Base-by-base conservation (phyloP, 2,888 invertebrate genomes). In the Falcaria lacertinaria region DNA sequence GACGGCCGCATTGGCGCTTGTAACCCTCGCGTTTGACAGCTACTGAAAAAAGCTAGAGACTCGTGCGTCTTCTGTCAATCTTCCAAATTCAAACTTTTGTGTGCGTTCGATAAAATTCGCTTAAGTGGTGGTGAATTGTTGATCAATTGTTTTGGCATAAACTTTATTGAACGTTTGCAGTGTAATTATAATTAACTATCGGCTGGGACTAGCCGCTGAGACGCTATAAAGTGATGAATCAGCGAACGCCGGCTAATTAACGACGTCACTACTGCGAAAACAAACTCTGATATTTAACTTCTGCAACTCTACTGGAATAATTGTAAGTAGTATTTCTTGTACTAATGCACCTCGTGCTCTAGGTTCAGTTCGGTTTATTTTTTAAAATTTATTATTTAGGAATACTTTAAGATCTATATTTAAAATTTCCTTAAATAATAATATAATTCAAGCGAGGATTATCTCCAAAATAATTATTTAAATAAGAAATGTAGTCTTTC, bases 161-260 rank as follows among this genome's bases (percentile, higher is more conserved):
- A 66, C 56, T 62, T 55, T 46, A 67, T 70, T 71, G 67, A 63
- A 62, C 57, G 54, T 60, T 77, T 78, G 75, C 69, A 79, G 85
- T 85, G 82, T 67, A 72, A 42, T n/a, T n/a, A n/a, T 54, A 59
- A 69, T 68, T 76, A 74, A 76, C 70, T 75, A 78, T 70, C 65
- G 77, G 76, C 75, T 73, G 63, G 75, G 72, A 75, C 71, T 77
- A 75, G 78, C 80, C 80, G 74, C 69, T 79, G 80, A 80, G 84
- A 85, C 85, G 82, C 69, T 85, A 77, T 80, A 80, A 80, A 87
- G 88, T 88, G 87, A 88, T 88, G 88, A 88, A 85, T 88, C 83
- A 88, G 87, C 86, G 85, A 73, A 80, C 82, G 81, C 81, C 80
- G 80, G 80, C 79, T 86, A 86, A 88, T 88, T 88, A 87, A 80